Evolutionary conservation across 1,140 invertebrate genomes (phyloP).

Genomic region (Metaphire vulgaris): DNA sequence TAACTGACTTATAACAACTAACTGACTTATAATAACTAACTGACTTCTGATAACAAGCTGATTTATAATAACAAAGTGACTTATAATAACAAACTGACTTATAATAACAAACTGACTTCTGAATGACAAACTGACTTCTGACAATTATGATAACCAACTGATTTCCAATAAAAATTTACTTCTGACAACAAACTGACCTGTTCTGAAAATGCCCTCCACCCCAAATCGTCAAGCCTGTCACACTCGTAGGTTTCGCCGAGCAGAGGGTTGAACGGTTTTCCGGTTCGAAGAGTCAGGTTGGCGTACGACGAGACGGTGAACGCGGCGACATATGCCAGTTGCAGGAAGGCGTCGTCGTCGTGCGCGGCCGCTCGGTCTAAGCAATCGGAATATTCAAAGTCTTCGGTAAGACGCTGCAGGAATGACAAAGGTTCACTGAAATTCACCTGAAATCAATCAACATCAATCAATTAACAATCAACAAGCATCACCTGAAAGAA

Average conservation of each 20-base stretch:
- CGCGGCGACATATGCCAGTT: constrained; percentile 88
- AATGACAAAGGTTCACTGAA: constrained; percentile 98
- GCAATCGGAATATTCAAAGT: constrained; percentile 92
- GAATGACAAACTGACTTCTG: no score
- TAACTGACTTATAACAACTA: no score
- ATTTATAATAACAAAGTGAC: no score
- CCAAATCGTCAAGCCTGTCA: constrained; percentile 87
- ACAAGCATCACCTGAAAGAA: no score
- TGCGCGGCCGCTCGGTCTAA: constrained; percentile 73
- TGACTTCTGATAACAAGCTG: no score
- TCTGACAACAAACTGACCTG: no score
- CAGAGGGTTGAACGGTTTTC: constrained; percentile 61
- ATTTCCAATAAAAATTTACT: no score
- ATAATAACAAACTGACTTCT: no score
- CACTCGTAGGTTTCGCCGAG: constrained; percentile 92
- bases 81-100: no score
- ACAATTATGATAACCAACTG: no score
- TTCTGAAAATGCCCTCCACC: constrained; percentile 89
- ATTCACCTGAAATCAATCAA: constrained; percentile 75
- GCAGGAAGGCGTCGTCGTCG: constrained; percentile 71
- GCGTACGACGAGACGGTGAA: constrained; percentile 94
- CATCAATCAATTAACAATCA: no score
- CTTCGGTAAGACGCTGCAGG: constrained; percentile 93
- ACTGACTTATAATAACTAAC: no score
- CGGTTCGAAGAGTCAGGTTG: constrained; percentile 63